These are phyloP conservation scores for Heliothis subflexa DNA, from an alignment of 1,140 invertebrate genomes.

Conservation along the genomic window DNA sequence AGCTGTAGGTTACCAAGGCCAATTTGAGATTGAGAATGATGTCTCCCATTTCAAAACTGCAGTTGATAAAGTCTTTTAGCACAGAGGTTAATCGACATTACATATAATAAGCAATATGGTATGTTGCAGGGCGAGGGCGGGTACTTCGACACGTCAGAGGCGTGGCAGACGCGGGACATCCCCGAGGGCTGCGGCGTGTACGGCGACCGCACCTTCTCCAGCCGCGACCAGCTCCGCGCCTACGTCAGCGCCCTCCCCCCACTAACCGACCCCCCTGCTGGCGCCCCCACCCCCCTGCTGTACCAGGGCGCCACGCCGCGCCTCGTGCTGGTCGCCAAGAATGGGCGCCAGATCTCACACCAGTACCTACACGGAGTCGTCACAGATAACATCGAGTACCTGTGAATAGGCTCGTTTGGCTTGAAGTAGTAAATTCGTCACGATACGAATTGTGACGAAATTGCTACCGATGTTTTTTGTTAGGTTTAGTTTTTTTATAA, in stretches of 20 bases:
- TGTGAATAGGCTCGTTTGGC: constrained; percentile 47
- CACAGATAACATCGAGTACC: constrained; percentile 65
- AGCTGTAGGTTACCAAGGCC: no score
- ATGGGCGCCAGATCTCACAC: constrained; percentile 69
- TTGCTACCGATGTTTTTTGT: neutral
- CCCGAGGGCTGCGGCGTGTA: constrained; percentile 59
- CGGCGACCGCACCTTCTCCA: constrained; percentile 60
- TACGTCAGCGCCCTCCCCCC: constrained; percentile 58
- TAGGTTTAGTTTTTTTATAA: neutral
- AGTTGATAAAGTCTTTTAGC: no score
- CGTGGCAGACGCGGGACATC: constrained; percentile 63
- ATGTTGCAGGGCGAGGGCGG: constrained; percentile 70
- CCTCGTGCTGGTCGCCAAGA: constrained; percentile 60
- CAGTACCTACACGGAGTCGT: constrained; percentile 64
- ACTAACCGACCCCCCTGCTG: constrained; percentile 12
- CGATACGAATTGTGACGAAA: neutral
- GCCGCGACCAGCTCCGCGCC: constrained; percentile 56
- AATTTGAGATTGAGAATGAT: no score
- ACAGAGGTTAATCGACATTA: neutral
- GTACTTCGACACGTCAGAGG: constrained; percentile 69
- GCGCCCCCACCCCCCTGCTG: constrained; percentile 56
- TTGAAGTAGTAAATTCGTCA: neutral
- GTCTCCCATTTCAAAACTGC: no score
- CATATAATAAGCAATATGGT: neutral
- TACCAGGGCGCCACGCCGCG: constrained; percentile 54